Conservation (phyloP, 2,888 invertebrate genomes). For the Drosophila subsilvestris region DNA sequence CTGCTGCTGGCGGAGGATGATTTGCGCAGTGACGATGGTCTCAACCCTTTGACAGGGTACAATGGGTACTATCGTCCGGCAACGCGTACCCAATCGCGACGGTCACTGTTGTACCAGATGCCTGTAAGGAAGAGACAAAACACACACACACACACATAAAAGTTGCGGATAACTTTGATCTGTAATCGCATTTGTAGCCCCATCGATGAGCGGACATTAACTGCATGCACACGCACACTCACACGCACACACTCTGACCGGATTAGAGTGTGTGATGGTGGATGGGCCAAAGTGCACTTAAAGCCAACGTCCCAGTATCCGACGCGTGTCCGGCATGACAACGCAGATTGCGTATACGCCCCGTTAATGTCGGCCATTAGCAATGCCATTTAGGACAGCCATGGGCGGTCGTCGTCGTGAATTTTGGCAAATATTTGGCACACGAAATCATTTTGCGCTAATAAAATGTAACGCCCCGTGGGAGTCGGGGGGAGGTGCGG, state of each 20-base stretch:
- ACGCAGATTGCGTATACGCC: constrained; percentile 65
- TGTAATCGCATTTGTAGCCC: constrained; percentile 45
- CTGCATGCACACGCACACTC: constrained; percentile 40
- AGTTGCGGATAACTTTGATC: constrained; percentile 13
- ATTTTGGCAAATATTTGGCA: constrained; percentile 77
- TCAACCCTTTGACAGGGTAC: constrained; percentile 84
- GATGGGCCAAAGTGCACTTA: constrained; percentile 66
- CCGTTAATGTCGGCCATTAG: constrained; percentile 69
- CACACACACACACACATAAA: constrained; percentile 3
- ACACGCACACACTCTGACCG: constrained; percentile 14
- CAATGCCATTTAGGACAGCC: constrained; percentile 54
- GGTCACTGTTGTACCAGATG: constrained; percentile 85
- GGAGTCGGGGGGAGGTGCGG: constrained; percentile 7
- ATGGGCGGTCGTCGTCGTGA: constrained; percentile 50
- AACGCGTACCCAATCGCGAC: constrained; percentile 84
- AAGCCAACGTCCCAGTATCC: constrained; percentile 40
- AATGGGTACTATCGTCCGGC: constrained; percentile 85
- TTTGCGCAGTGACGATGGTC: constrained; percentile 83
- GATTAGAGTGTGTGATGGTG: constrained; percentile 42
- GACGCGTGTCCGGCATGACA: constrained; percentile 58
- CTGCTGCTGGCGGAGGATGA: constrained; percentile 81
- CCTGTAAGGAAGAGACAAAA: constrained; percentile 70
- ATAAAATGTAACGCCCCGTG: constrained; percentile 67
- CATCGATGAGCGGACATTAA: constrained; percentile 65
- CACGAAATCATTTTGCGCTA: constrained; percentile 76